Base-by-base conservation (phyloP, 2,888 invertebrate genomes). In the Tridacna crocea region DNA sequence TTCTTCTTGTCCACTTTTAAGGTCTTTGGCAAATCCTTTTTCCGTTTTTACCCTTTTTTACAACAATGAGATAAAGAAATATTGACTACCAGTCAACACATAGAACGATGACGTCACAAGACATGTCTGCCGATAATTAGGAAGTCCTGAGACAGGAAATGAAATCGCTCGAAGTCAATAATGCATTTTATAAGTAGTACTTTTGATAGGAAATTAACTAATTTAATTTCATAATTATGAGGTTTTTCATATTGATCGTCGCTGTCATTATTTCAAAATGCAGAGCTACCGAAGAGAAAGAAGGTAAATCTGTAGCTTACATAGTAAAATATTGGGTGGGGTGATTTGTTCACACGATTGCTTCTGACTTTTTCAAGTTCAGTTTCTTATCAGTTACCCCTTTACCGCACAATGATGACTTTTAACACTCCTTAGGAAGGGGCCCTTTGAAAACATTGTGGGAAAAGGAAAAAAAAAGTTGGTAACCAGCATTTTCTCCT, bases 21-120 rank as follows among this genome's bases (percentile, higher is more conserved):
- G n/a, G n/a, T n/a, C n/a, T n/a, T n/a, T n/a, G n/a, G n/a, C n/a
- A n/a, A n/a, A n/a, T n/a, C n/a, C n/a, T n/a, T n/a, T n/a, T n/a
- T n/a, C n/a, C n/a, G n/a, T n/a, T n/a, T n/a, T 36, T 36, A 8
- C 36, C 3, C 36, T 4, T 36, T 36, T 8, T 36, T 2, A 36
- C 8, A 36, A 36, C 36, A 36, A 36, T 8, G 8, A 36, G 8
- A 36, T 36, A 8, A 36, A 36, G 36, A 36, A 36, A 36, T 36
- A 36, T 36, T 8, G 8, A 19, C 55, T 55, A 58, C 68, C 77
- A 77, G 77, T 82, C 78, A 60, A 70, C 68, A 10, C 83, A 74
- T 48, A 73, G 8, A 51, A 47, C 27, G 74, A 83, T 83, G 83
- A 83, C 83, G 83, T 78, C 36, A 60, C 47, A 26, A 10, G 51